Conservation (phyloP, 2,113 vertebrate species). For the Poeciliopsis retropinna region DNA sequence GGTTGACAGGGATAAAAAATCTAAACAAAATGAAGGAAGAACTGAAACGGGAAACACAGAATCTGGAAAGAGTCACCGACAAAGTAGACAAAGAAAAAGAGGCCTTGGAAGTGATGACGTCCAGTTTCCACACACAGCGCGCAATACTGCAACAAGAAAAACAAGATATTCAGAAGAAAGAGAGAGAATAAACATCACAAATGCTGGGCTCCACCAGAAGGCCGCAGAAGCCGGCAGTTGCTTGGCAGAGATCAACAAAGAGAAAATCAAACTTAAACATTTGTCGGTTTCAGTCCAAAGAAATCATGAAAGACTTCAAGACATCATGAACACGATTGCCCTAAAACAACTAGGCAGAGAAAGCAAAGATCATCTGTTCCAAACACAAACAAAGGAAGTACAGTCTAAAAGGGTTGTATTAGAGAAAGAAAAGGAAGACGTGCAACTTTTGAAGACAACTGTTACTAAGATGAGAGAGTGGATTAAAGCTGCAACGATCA, state of each 20-base stretch:
- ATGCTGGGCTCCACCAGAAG: too few species aligned
- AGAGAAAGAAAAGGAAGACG: background rate
- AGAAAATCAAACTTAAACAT: background rate
- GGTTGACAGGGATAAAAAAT: background rate
- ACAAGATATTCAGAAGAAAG: constrained; percentile 41
- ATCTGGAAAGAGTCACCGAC: background rate
- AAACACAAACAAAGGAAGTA: background rate
- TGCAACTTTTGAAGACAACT: too few species aligned
- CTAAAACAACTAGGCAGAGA: background rate
- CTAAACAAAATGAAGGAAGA: background rate
- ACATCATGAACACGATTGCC: background rate
- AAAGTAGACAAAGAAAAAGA: background rate
- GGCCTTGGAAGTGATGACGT: background rate
- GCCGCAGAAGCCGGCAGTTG: too few species aligned
- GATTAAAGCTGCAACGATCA: too few species aligned
- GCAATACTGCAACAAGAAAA: background rate
- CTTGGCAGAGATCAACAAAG: background rate
- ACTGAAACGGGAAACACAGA: background rate
- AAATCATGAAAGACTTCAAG: background rate
- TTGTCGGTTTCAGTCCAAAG: too few species aligned
- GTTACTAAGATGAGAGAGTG: background rate
- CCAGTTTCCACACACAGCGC: background rate
- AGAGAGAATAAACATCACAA: too few species aligned
- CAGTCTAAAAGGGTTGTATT: background rate
- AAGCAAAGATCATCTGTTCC: background rate